phyloP scores from a whole-genome alignment of 2,888 invertebrate species.

The Maniola hyperantus region DNA sequence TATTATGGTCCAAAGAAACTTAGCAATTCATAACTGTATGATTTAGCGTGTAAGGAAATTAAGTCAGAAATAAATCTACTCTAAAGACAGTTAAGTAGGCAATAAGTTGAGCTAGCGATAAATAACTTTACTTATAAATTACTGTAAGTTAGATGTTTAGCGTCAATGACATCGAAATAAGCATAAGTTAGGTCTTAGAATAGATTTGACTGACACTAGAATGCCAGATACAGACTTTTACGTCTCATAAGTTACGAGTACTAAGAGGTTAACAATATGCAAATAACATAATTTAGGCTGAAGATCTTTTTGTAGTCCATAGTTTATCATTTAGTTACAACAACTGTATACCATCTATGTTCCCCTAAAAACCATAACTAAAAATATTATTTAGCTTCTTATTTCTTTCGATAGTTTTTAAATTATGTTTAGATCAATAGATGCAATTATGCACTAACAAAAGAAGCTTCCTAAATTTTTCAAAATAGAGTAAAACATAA shows the following conservation, averaged over 20 bases:
- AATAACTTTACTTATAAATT: conserved; percentile 31
- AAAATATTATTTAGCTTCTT: no score
- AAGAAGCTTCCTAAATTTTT: no score
- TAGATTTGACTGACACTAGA: conserved; percentile 32
- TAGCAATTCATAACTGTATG: conserved; percentile 7
- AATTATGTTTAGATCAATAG: no score
- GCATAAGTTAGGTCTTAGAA: conserved; percentile 22
- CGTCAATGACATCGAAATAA: conserved; percentile 28
- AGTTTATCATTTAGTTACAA: background rate
- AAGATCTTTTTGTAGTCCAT: conserved; percentile 6
- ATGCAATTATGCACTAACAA: no score
- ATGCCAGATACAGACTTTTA: conserved; percentile 24
- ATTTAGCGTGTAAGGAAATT: conserved; percentile 6
- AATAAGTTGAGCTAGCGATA: background rate
- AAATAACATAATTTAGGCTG: conserved; percentile 36
- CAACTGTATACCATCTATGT: background rate
- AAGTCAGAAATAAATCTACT: conserved; percentile 9
- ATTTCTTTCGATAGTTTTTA: no score
- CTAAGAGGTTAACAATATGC: conserved; percentile 28
- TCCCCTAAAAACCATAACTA: no score
- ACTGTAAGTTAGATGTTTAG: conserved; percentile 24
- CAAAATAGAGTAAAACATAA: no score
- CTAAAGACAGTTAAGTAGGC: conserved; percentile 5
- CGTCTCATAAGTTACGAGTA: conserved; percentile 2
- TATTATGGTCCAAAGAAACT: background rate